These are phyloP conservation scores for Drosophila saltans DNA, from an alignment of 1,140 invertebrate species.

Conservation along the genomic window DNA sequence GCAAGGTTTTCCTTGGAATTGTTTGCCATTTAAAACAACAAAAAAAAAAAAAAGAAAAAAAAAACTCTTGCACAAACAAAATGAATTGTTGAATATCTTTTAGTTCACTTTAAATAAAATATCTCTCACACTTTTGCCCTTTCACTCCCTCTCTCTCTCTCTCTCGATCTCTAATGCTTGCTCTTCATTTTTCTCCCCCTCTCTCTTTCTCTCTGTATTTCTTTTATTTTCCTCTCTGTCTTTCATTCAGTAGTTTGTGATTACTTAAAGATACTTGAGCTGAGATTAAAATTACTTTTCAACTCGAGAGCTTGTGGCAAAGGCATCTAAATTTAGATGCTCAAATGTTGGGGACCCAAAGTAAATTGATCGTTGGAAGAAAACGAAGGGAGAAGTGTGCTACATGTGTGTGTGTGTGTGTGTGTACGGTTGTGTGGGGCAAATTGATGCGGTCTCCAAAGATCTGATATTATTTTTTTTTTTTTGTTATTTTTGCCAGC, in stretches of 20 bases:
- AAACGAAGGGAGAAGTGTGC: neutral
- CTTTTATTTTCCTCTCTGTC: neutral
- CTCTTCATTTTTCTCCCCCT: neutral
- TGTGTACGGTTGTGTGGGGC: too few species aligned
- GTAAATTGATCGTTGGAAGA: constrained; percentile 6
- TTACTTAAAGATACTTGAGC: constrained; percentile 41
- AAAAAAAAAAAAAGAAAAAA: too few species aligned
- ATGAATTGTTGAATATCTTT: constrained; percentile 2
- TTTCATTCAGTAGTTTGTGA: constrained; percentile 3
- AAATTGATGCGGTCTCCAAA: neutral
- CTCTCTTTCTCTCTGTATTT: neutral
- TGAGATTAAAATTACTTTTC: constrained; percentile 54
- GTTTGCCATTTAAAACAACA: constrained; percentile 27
- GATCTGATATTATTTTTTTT: constrained; percentile 1
- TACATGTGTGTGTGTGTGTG: too few species aligned
- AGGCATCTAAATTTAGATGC: constrained; percentile 57
- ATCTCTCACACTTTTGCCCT: neutral
- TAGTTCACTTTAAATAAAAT: constrained; percentile 3
- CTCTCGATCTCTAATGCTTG: neutral
- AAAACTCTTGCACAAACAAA: constrained; percentile 8
- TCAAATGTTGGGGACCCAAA: neutral
- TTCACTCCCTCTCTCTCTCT: neutral
- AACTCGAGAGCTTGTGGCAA: constrained; percentile 11
- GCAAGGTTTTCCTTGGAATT: constrained; percentile 38
- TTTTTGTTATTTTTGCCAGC: neutral